These are phyloP conservation scores for Limnephilus auricula DNA, from an alignment of 2,888 invertebrate genomes.

Conservation along the genomic window DNA sequence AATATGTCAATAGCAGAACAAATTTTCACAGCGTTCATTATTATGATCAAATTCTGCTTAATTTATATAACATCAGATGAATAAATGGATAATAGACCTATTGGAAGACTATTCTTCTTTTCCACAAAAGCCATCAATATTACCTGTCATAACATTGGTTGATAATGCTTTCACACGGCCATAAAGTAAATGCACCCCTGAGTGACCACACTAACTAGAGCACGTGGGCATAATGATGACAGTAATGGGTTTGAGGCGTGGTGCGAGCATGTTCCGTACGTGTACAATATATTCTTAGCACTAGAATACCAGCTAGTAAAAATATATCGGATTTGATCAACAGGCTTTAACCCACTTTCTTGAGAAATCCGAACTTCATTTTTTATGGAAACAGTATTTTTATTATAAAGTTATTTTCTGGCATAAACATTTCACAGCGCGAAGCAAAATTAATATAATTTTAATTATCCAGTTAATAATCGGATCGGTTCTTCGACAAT, in stretches of 20 bases:
- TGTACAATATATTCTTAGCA: background rate
- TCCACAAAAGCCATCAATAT: background rate
- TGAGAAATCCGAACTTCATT: background rate
- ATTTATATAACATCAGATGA: background rate
- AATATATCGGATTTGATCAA: background rate
- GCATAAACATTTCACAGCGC: background rate
- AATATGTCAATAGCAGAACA: background rate
- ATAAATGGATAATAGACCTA: background rate
- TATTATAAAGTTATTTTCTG: background rate
- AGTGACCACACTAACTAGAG: constrained; percentile 27
- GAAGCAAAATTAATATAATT: background rate
- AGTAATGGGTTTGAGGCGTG: constrained; percentile 28
- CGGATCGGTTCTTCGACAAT: no score
- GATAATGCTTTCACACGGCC: background rate
- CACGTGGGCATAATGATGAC: constrained; percentile 23
- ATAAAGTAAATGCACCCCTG: constrained; percentile 22
- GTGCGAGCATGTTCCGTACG: background rate
- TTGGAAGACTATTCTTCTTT: background rate
- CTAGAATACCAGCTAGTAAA: background rate
- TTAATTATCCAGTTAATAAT: no score
- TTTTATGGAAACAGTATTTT: background rate
- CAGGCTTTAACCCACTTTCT: background rate
- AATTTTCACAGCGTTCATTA: background rate
- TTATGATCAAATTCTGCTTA: background rate
- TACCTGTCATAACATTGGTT: background rate